phyloP scores from a whole-genome alignment of 2,113 vertebrate genomes.

The Cervus canadensis region DNA sequence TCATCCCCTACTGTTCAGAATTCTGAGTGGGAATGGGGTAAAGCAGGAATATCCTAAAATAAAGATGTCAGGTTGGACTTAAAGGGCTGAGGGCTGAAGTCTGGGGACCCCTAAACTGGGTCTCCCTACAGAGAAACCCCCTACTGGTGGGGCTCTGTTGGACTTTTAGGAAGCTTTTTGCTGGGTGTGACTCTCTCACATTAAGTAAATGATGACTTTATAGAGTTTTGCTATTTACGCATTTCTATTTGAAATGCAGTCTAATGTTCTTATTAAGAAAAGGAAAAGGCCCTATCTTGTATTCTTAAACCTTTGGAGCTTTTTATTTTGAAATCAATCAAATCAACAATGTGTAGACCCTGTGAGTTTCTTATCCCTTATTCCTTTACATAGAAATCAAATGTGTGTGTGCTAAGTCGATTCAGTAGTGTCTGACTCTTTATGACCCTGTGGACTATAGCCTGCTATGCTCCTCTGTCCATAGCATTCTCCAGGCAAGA shows the following conservation, averaged over 20 bases:
- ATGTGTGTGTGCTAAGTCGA: not conserved
- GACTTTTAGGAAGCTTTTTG: not conserved
- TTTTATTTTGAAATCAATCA: not conserved
- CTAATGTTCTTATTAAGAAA: not conserved
- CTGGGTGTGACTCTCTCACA: not conserved
- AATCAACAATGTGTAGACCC: not conserved
- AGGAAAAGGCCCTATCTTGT: not conserved
- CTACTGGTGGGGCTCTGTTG: not conserved
- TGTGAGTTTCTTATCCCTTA: not conserved
- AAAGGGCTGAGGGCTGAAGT: not conserved
- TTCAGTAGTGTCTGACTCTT: not conserved
- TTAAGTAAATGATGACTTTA: not conserved
- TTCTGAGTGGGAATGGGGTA: not conserved
- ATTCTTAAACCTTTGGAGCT: not conserved
- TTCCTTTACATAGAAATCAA: not conserved
- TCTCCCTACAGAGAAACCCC: not conserved
- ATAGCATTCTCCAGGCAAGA: not conserved
- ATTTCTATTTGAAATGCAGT: not conserved
- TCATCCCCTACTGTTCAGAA: not conserved
- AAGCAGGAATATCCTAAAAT: not conserved
- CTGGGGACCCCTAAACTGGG: fast-evolving
- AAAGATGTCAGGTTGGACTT: not conserved
- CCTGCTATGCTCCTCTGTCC: not conserved
- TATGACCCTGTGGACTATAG: not conserved
- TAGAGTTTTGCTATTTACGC: not conserved